phyloP scores from a whole-genome alignment of 2,888 invertebrate genomes.

The Tachina grossa region DNA sequence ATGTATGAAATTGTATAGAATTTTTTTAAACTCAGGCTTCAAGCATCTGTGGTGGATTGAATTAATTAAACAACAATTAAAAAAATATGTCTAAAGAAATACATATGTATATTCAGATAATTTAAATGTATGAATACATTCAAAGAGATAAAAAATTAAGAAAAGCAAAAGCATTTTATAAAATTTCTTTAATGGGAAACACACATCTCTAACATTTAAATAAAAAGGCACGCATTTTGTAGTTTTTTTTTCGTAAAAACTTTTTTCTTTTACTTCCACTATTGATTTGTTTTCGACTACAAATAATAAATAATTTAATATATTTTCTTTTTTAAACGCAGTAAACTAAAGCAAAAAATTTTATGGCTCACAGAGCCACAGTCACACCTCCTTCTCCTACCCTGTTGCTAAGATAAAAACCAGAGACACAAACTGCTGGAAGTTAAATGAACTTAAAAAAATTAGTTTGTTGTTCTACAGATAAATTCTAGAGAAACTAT shows the following conservation, averaged over 20 bases:
- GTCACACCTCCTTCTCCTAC: no score
- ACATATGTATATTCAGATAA: background rate
- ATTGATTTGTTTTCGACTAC: background rate
- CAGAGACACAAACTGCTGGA: background rate
- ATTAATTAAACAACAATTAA: no score
- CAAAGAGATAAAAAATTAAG: background rate
- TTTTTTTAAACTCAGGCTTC: no score
- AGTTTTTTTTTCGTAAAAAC: background rate
- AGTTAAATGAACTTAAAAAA: conserved; percentile 49
- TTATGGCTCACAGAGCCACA: background rate
- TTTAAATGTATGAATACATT: background rate
- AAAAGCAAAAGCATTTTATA: no score
- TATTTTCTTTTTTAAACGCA: background rate
- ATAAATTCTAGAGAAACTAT: conserved; percentile 14
- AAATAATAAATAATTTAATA: conserved; percentile 30
- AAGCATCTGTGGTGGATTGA: no score
- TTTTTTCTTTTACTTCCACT: background rate
- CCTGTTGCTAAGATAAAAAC: background rate
- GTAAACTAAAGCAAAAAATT: background rate
- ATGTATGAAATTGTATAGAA: no score
- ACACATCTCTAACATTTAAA: conserved; percentile 51
- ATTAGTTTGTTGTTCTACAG: background rate
- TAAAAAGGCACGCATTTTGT: conserved; percentile 18
- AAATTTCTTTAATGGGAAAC: conserved; percentile 42
- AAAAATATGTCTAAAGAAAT: no score